phyloP scores from a whole-genome alignment of 2,888 invertebrate genomes.

The Drosophila dives region DNA sequence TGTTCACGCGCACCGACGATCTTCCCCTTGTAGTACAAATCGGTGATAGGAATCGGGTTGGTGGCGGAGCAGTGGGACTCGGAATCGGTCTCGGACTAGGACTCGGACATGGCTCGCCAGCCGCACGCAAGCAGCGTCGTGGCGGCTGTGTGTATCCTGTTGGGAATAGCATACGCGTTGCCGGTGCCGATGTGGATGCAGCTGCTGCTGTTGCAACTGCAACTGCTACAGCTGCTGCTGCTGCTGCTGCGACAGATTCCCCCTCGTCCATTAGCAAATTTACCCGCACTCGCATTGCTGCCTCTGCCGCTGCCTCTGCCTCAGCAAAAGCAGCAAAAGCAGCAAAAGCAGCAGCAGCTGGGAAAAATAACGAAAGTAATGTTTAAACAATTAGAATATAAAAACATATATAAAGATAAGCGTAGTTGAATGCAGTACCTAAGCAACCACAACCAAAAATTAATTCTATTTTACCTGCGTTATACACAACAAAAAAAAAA shows the following conservation, averaged over 20 bases:
- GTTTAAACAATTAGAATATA: slow-evolving; percentile 61
- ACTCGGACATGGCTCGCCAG: slow-evolving; percentile 82
- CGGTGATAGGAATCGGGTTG: slow-evolving; percentile 68
- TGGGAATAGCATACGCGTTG: slow-evolving; percentile 62
- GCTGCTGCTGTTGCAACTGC: slow-evolving; percentile 27
- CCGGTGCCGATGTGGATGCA: slow-evolving; percentile 38
- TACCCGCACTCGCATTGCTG: slow-evolving; percentile 62
- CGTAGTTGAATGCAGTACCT: slow-evolving; percentile 75
- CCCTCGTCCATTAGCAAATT: slow-evolving; percentile 75
- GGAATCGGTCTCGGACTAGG: neutral
- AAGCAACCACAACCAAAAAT: slow-evolving; percentile 49
- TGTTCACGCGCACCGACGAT: slow-evolving; percentile 85
- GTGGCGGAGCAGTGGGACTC: neutral
- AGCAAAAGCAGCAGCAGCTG: slow-evolving; percentile 36
- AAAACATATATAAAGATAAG: slow-evolving; percentile 36
- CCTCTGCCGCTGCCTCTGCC: slow-evolving; percentile 54
- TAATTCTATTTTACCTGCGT: slow-evolving; percentile 39
- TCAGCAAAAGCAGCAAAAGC: slow-evolving; percentile 34
- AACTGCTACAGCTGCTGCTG: slow-evolving; percentile 19
- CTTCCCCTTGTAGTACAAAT: slow-evolving; percentile 86
- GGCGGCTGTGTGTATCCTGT: slow-evolving; percentile 88
- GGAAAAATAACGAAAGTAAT: slow-evolving; percentile 78
- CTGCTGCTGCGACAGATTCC: slow-evolving; percentile 23
- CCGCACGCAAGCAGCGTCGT: slow-evolving; percentile 87
- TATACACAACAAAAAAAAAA: slow-evolving; percentile 20